Conservation (phyloP, 2,797 vertebrate species). For the Iguana delicatissima region DNA sequence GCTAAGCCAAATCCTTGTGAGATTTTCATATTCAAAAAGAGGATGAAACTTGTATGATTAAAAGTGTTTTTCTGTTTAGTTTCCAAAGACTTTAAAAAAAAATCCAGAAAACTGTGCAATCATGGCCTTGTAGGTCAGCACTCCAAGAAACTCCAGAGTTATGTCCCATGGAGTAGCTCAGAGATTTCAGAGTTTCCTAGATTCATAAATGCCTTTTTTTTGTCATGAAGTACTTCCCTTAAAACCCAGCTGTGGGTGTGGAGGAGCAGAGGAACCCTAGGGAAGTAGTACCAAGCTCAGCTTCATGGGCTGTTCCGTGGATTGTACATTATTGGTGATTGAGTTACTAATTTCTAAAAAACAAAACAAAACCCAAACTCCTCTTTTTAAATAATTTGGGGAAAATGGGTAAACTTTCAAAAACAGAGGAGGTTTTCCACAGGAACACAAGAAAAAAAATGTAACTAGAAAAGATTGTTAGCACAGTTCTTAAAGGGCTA, state of each 20-base stretch:
- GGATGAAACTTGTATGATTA: too few relatives aligned
- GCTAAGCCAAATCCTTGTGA: background rate
- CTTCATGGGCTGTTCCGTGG: too few relatives aligned
- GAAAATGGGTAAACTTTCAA: background rate
- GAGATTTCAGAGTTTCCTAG: background rate
- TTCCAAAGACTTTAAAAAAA: background rate
- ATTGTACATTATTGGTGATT: too few relatives aligned
- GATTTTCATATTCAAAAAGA: background rate
- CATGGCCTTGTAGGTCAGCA: background rate
- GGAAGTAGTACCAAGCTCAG: too few relatives aligned
- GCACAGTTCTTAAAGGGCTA: background rate
- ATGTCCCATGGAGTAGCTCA: background rate
- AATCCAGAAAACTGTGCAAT: background rate
- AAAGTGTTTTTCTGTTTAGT: background rate
- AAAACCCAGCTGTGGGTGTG: too few relatives aligned
- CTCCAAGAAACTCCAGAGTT: background rate
- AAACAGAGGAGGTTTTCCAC: background rate
- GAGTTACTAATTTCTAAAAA: too few relatives aligned
- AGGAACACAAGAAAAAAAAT: background rate
- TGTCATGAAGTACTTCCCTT: too few relatives aligned
- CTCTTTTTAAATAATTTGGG: background rate
- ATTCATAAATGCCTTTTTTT: background rate
- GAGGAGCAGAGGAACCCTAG: too few relatives aligned
- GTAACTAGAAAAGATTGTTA: background rate
- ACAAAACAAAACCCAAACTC: background rate